phyloP scores from a whole-genome alignment of 2,113 vertebrate species.

The Sinocyclocheilus anophthalmus region DNA sequence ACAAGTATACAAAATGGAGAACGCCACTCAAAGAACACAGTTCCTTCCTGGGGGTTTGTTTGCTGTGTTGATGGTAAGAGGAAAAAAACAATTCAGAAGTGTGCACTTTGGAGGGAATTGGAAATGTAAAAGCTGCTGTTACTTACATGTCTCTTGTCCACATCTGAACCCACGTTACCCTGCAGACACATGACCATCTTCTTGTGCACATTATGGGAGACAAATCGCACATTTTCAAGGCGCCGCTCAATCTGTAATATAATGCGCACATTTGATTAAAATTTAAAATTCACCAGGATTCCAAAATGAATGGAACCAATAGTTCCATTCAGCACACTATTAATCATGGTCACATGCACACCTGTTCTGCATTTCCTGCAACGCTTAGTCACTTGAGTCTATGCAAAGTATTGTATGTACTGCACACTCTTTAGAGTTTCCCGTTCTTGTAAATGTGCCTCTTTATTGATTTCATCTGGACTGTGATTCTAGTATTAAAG shows the following conservation, averaged over 20 bases:
- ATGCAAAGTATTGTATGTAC: neutral
- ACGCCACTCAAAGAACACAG: neutral
- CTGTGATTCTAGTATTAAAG: neutral
- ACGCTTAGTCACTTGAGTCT: neutral
- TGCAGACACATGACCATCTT: conserved; percentile 86
- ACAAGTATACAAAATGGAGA: conserved; percentile 19
- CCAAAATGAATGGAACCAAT: too few relatives aligned
- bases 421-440: conserved; percentile 1
- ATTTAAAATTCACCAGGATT: neutral
- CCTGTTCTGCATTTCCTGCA: neutral
- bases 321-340: neutral
- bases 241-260: conserved; percentile 81
- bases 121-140: neutral
- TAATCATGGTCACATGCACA: neutral
- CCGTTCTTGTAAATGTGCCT: neutral
- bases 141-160: conserved; percentile 88
- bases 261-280: neutral
- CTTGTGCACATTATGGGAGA: conserved; percentile 90
- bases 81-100: neutral
- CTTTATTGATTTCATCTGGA: neutral
- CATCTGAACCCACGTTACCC: conserved; percentile 86
- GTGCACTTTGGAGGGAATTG: neutral
- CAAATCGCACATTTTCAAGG: conserved; percentile 85
- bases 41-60: neutral
- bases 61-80: conserved; percentile 27